These are phyloP conservation scores for Harpagoxenus sublaevis DNA, from an alignment of 2,888 invertebrate species.

Conservation along the genomic window DNA sequence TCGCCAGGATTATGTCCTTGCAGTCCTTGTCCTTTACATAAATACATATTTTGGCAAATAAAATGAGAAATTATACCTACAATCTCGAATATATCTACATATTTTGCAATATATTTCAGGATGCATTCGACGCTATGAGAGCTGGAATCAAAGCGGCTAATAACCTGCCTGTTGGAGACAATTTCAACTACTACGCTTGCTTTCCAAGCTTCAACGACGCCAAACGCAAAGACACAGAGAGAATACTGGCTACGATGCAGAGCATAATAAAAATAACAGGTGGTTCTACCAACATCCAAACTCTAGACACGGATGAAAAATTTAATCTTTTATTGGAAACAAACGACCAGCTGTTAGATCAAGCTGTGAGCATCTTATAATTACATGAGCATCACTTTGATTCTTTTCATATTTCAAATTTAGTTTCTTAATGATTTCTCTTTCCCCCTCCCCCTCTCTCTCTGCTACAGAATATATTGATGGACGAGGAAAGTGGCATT, in stretches of 20 bases:
- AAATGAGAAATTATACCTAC: too few relatives aligned
- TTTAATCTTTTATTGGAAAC: slow-evolving; percentile 93
- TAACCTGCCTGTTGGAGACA: slow-evolving; percentile 90
- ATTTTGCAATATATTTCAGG: slow-evolving; percentile 86
- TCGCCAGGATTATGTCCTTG: neutral
- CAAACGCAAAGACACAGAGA: slow-evolving; percentile 89
- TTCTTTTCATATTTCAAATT: neutral
- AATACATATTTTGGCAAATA: neutral
- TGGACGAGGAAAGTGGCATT: slow-evolving; percentile 90
- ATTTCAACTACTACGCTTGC: slow-evolving; percentile 92
- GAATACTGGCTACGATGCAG: slow-evolving; percentile 89
- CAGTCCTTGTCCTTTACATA: neutral
- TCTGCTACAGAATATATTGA: slow-evolving; percentile 82
- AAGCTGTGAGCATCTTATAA: slow-evolving; percentile 88
- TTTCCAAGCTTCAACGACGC: slow-evolving; percentile 91
- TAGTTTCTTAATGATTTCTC: neutral
- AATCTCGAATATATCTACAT: neutral
- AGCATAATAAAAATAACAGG: slow-evolving; percentile 88
- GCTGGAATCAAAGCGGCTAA: slow-evolving; percentile 91
- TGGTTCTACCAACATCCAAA: slow-evolving; percentile 88
- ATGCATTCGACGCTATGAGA: slow-evolving; percentile 89
- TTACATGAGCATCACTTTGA: too few relatives aligned
- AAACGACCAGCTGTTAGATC: slow-evolving; percentile 94
- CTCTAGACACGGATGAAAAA: slow-evolving; percentile 89
- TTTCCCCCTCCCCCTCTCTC: neutral